Percentiles rank a stretch among this genome's conserved stretches.
These are phyloP conservation scores for Drosophila ananassae DNA, from an alignment of 1,140 invertebrate species.

Conservation along the genomic window DNA sequence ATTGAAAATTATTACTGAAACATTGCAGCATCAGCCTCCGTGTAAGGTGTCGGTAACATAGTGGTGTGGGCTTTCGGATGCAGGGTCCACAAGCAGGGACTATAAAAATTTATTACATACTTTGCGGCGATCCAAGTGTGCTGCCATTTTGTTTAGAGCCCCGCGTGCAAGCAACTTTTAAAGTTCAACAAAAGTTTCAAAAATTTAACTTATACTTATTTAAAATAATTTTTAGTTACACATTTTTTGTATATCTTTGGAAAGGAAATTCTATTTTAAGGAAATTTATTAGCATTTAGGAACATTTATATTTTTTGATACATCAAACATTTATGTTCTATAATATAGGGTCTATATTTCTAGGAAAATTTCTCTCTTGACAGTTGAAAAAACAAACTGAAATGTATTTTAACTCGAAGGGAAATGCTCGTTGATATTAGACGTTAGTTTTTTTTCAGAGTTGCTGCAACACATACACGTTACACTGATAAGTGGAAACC, in stretches of 20 bases:
- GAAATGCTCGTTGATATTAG: conserved; percentile 13
- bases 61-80: conserved; percentile 7
- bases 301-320: conserved; percentile 45
- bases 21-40: conserved; percentile 55
- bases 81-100: conserved; percentile 53
- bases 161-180: not conserved
- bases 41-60: conserved; percentile 12
- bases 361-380: conserved; percentile 4
- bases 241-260: not conserved
- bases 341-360: no score
- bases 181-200: not conserved
- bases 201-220: not conserved
- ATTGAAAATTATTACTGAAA: conserved; percentile 79
- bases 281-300: no score
- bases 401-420: not conserved
- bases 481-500: not conserved
- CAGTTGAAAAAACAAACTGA: not conserved
- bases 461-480: conserved; percentile 34
- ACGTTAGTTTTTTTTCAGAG: conserved; percentile 7
- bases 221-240: not conserved
- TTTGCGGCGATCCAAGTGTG: conserved; percentile 67
- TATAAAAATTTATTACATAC: conserved; percentile 78
- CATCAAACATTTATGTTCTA: conserved; percentile 45
- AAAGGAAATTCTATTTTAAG: no score
- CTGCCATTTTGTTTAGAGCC: conserved; percentile 11